Percentiles rank a stretch among this genome's conserved stretches.
phyloP scores from a whole-genome alignment of 2,113 vertebrate species.

The Xiphophorus hellerii region DNA sequence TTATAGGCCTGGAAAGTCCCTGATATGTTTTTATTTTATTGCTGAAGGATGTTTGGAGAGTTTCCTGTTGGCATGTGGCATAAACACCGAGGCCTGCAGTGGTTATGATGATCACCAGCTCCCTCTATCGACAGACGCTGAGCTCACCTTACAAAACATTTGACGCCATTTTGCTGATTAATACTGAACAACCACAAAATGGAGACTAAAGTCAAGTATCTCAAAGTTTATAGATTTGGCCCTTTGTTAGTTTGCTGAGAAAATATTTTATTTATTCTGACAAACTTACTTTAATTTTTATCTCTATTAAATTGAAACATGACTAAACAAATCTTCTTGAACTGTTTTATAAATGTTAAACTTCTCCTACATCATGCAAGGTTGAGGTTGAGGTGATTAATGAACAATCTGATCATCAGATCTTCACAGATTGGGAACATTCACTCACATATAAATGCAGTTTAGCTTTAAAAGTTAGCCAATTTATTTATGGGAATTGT shows the following conservation, averaged over 20 bases:
- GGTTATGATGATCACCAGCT: conserved; percentile 7
- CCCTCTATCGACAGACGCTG: conserved; percentile 19
- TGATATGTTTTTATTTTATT: background rate
- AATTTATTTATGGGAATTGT: too few relatives aligned
- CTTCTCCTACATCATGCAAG: background rate
- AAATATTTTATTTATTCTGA: background rate
- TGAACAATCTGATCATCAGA: background rate
- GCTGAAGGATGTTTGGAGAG: conserved; percentile 6
- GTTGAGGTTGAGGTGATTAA: too few relatives aligned
- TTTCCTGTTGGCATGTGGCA: conserved; percentile 19
- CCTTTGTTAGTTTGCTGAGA: background rate
- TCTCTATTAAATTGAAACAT: background rate
- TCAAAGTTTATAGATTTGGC: rapidly evolving
- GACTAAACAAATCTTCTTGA: background rate
- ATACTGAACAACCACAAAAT: background rate
- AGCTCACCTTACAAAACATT: rapidly evolving
- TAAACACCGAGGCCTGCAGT: background rate
- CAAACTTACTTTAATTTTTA: background rate
- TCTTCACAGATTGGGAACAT: too few relatives aligned
- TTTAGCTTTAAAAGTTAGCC: background rate
- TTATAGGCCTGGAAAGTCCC: conserved; percentile 58
- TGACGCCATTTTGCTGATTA: conserved; percentile 48
- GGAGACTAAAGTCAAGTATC: background rate
- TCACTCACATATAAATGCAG: background rate
- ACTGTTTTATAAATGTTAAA: background rate